A percentile compares a stretch with the other conserved stretches of the same genome.
Conservation (phyloP, 2,888 invertebrate species). For the Lasioglossum villosulum region DNA sequence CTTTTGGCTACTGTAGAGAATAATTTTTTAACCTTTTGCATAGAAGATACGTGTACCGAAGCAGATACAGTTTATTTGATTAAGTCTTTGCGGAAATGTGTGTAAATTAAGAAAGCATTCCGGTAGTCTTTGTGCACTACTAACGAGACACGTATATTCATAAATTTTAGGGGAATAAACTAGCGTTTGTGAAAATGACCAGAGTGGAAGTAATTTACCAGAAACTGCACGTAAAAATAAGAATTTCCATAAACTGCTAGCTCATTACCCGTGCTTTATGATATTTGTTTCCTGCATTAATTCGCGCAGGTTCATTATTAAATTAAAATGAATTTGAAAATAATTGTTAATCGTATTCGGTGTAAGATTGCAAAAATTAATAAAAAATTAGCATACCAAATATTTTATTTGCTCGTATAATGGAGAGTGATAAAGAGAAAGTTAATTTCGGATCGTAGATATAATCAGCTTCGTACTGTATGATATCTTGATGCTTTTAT, state of each 20-base stretch:
- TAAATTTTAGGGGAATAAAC: background rate
- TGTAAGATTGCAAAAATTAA: background rate
- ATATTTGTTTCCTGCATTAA: slow-evolving; percentile 4
- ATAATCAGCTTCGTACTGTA: background rate
- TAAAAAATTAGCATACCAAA: background rate
- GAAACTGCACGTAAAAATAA: background rate
- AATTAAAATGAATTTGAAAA: background rate
- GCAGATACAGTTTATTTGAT: background rate
- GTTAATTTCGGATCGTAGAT: background rate
- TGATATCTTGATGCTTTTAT: slow-evolving; percentile 1
- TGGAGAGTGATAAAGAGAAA: background rate
- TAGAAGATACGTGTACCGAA: background rate
- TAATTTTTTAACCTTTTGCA: background rate
- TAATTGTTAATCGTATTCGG: background rate
- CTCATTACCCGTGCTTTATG: background rate
- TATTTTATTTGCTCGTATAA: background rate
- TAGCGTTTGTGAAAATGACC: background rate
- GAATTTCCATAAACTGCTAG: background rate
- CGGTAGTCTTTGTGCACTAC: background rate
- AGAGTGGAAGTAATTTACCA: slow-evolving; percentile 1
- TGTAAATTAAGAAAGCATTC: background rate
- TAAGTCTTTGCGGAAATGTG: background rate
- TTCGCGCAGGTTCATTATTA: background rate
- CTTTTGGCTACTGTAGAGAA: background rate
- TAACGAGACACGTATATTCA: background rate